Conservation (phyloP, 2,113 vertebrate species). For the Xyrauchen texanus region DNA sequence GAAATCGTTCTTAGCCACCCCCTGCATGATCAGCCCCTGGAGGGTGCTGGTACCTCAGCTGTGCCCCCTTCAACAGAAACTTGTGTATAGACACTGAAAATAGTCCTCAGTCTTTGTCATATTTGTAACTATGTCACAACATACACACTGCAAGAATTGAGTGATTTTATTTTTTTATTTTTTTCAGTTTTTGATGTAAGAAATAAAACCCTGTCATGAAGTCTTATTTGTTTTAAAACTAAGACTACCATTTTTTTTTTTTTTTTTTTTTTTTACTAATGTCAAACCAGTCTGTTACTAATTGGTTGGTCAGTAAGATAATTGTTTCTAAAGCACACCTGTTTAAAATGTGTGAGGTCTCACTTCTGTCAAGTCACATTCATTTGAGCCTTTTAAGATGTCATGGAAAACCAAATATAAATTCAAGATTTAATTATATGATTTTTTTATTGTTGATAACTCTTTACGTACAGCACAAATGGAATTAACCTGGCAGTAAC, state of each 20-base stretch:
- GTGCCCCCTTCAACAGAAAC: slow-evolving; percentile 65
- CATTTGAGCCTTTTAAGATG: background rate
- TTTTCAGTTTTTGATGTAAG: background rate
- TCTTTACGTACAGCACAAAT: background rate
- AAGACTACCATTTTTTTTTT: background rate
- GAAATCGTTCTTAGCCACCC: slow-evolving; percentile 78
- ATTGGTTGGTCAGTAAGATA: background rate
- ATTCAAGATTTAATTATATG: background rate
- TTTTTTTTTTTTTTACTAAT: background rate
- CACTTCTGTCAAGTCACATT: background rate
- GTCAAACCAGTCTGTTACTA: background rate
- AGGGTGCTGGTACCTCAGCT: slow-evolving; percentile 50
- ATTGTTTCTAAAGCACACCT: background rate
- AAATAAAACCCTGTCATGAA: no score
- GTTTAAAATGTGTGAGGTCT: background rate
- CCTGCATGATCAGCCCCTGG: slow-evolving; percentile 60
- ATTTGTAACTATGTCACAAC: background rate
- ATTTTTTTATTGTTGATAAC: background rate
- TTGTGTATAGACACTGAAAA: slow-evolving; percentile 61
- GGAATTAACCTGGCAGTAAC: background rate
- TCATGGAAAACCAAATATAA: background rate
- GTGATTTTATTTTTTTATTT: background rate
- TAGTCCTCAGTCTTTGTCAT: no score
- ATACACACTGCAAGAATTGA: background rate
- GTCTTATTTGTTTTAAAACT: background rate